phyloP scores from a whole-genome alignment of 2,888 invertebrate genomes.

The Hydriomena furcata region DNA sequence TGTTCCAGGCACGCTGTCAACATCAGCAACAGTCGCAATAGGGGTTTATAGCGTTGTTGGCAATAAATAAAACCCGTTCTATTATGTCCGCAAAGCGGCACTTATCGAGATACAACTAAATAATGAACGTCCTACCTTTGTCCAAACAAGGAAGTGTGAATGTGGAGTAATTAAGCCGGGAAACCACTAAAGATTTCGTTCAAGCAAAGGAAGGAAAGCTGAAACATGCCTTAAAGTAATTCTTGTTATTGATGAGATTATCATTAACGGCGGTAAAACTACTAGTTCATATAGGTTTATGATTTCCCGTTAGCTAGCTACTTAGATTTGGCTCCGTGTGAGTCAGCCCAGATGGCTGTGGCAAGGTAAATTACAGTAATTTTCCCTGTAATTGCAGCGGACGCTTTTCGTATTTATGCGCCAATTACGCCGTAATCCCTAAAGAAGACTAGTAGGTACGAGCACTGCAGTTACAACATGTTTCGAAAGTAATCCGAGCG shows the following conservation, averaged over 20 bases:
- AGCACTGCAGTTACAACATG: constrained; percentile 46
- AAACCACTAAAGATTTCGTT: constrained; percentile 58
- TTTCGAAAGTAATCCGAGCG: constrained; percentile 44
- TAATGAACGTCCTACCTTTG: constrained; percentile 61
- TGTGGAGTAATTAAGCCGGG: constrained; percentile 63
- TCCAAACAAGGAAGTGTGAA: constrained; percentile 67
- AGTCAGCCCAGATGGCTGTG: constrained; percentile 32
- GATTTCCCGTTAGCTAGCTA: constrained; percentile 62
- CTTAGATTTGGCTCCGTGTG: constrained; percentile 40
- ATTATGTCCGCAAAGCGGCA: constrained; percentile 44
- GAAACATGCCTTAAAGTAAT: no score
- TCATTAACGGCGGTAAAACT: constrained; percentile 43
- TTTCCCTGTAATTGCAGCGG: constrained; percentile 53
- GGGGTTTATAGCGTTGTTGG: constrained; percentile 44
- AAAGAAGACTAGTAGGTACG: constrained; percentile 45
- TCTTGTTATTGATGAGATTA: no score
- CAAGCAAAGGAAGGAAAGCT: constrained; percentile 41
- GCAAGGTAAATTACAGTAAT: constrained; percentile 52
- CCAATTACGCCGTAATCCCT: constrained; percentile 52
- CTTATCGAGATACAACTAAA: constrained; percentile 59
- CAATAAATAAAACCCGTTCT: constrained; percentile 58
- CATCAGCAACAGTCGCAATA: constrained; percentile 23
- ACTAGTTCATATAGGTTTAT: constrained; percentile 56
- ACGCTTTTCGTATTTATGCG: constrained; percentile 58
- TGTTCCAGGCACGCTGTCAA: constrained; percentile 11